Conservation (phyloP, 1,140 invertebrate species). For the Grapholita molesta region DNA sequence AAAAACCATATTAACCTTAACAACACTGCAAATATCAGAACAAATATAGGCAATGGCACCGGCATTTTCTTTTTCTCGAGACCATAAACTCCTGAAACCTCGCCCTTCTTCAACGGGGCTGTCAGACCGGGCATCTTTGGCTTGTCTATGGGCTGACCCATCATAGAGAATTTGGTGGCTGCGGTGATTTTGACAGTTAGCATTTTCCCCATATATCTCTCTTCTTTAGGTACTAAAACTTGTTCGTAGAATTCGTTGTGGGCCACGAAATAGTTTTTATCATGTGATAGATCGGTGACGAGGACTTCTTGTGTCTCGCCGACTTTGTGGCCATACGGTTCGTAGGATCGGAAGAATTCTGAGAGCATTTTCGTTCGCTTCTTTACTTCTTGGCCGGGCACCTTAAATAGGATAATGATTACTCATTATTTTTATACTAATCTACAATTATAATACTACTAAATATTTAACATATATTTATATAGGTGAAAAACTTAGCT, state of each 20-base stretch:
- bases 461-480: too few species aligned
- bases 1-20: slow-evolving; percentile 59
- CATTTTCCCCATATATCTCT: slow-evolving; percentile 89
- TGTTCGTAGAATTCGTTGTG: slow-evolving; percentile 99
- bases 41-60: slow-evolving; percentile 47
- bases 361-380: slow-evolving; percentile 92
- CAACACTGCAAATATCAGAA: slow-evolving; percentile 47
- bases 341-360: slow-evolving; percentile 95
- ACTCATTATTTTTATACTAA: background rate
- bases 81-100: slow-evolving; percentile 69
- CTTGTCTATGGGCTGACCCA: slow-evolving; percentile 82
- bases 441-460: too few species aligned
- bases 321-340: slow-evolving; percentile 88
- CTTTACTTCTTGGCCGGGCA: slow-evolving; percentile 92
- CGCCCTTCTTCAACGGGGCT: slow-evolving; percentile 72
- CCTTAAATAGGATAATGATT: slow-evolving; percentile 64
- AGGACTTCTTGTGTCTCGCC: slow-evolving; percentile 90
- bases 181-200: slow-evolving; percentile 87
- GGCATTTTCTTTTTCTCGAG: slow-evolving; percentile 26
- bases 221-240: slow-evolving; percentile 89
- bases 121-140: slow-evolving; percentile 74
- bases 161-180: slow-evolving; percentile 93
- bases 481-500: too few species aligned
- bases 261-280: slow-evolving; percentile 93
- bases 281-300: slow-evolving; percentile 96